Conservation (phyloP, 2,797 vertebrate genomes). For the Melanotaenia boesemani region DNA sequence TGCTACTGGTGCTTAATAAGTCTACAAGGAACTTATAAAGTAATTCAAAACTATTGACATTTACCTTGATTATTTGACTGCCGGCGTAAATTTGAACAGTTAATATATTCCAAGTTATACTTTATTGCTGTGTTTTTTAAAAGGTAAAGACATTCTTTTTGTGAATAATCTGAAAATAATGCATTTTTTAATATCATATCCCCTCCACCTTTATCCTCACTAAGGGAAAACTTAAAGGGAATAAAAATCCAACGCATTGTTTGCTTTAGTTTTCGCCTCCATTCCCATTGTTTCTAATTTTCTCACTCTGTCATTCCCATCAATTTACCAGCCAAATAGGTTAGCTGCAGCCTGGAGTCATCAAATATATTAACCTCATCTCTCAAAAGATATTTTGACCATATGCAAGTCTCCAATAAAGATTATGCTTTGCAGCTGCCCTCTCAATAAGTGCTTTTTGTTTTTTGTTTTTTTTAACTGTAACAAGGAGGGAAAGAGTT, state of each 20-base stretch:
- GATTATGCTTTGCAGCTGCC: background rate
- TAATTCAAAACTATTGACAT: background rate
- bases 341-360: constrained; percentile 24
- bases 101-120: constrained; percentile 5
- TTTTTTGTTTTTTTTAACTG: constrained; percentile 17
- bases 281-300: constrained; percentile 4
- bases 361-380: constrained; percentile 6
- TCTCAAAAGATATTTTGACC: constrained; percentile 27
- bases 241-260: constrained; percentile 9
- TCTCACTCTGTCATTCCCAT: constrained; percentile 18
- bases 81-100: background rate
- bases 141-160: constrained; percentile 4
- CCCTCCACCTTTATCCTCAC: background rate
- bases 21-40: constrained; percentile 11
- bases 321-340: constrained; percentile 29
- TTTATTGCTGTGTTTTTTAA: constrained; percentile 4
- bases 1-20: background rate
- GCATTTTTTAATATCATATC: constrained; percentile 8
- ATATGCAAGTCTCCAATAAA: constrained; percentile 34
- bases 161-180: constrained; percentile 11
- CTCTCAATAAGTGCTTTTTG: constrained; percentile 15
- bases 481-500: constrained; percentile 5
- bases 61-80: constrained; percentile 2
- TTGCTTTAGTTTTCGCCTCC: constrained; percentile 7
- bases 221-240: background rate